Percentiles rank a stretch among this genome's conserved stretches.
Evolutionary conservation across 2,888 invertebrate genomes (phyloP).

Genomic region (Neoitamus cyanurus): DNA sequence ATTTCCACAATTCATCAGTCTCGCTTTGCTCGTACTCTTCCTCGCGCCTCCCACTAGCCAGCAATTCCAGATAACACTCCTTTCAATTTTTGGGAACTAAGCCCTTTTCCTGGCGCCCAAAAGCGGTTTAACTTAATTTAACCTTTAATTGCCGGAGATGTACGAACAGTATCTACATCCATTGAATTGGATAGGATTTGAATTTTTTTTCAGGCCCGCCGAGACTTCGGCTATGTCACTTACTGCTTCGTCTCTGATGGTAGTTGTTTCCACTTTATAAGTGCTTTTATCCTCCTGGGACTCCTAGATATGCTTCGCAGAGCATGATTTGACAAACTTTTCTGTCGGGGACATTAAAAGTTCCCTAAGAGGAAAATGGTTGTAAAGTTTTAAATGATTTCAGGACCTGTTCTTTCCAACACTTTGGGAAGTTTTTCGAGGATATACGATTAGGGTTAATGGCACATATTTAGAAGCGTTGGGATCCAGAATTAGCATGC

Average conservation of each 20-base stretch:
- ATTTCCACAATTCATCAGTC: constrained; percentile 13
- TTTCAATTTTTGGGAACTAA: neutral
- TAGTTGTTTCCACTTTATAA: constrained; percentile 6
- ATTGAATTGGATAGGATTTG: neutral
- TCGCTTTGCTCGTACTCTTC: neutral
- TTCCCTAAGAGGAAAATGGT: constrained; percentile 28
- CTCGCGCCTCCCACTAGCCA: neutral
- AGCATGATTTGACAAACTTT: constrained; percentile 42
- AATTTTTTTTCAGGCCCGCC: neutral
- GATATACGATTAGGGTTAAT: constrained; percentile 32
- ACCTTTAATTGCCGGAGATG: constrained; percentile 18
- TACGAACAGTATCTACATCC: neutral
- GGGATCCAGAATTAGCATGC: neutral
- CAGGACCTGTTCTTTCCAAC: constrained; percentile 3
- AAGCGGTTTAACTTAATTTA: constrained; percentile 39
- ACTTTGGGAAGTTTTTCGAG: constrained; percentile 9
- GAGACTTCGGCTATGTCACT: neutral
- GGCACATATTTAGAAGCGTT: neutral
- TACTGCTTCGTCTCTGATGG: neutral
- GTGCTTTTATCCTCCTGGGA: constrained; percentile 24
- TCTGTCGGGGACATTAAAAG: constrained; percentile 31
- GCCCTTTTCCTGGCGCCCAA: constrained; percentile 3
- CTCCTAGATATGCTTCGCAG: constrained; percentile 26
- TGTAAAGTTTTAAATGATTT: constrained; percentile 37
- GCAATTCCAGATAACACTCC: neutral